Conservation (phyloP, 2,113 vertebrate genomes). For the Psephotus haematonotus region DNA sequence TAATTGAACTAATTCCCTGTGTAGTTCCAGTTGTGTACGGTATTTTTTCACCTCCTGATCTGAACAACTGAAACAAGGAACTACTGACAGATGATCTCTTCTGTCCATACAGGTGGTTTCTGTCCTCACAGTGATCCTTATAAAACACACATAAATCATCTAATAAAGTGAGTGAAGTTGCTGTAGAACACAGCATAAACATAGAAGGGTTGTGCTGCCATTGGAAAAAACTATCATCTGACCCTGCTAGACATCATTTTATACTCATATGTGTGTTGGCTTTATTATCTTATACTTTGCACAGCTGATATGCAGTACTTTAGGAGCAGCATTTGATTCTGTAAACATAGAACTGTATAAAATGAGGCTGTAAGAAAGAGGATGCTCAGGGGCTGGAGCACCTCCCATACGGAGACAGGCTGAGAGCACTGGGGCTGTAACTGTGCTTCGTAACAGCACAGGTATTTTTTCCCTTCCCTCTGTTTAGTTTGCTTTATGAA, state of each 20-base stretch:
- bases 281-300: background rate
- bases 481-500: no score
- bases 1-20: background rate
- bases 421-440: background rate
- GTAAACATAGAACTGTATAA: accelerated
- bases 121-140: background rate
- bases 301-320: background rate
- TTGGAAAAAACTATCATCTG: background rate
- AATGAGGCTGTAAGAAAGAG: background rate
- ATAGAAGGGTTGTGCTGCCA: background rate
- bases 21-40: background rate
- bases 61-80: background rate
- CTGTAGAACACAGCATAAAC: background rate
- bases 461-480: no score
- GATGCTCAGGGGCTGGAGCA: background rate
- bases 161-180: background rate
- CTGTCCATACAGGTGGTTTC: background rate
- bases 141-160: background rate
- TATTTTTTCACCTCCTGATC: background rate
- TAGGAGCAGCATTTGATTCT: background rate
- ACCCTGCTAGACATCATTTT: background rate
- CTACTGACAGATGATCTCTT: background rate
- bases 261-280: background rate
- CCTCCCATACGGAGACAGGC: background rate
- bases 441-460: no score